Evolutionary conservation across 2,113 vertebrate genomes (phyloP).

Genomic region (Laticauda laticaudata): DNA sequence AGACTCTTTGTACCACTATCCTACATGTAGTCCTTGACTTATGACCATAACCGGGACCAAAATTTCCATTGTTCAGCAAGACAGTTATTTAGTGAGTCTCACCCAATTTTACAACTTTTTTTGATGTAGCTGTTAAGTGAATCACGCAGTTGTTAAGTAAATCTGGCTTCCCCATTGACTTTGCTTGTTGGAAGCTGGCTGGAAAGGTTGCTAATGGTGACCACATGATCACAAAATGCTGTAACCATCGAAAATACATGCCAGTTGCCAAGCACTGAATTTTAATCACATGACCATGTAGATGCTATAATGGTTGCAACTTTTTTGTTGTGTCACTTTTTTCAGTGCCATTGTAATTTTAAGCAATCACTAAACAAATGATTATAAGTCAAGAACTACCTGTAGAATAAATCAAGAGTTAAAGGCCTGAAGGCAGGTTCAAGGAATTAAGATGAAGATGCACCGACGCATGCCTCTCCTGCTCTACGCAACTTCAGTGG

Average conservation of each 20-base stretch:
- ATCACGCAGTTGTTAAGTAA: not conserved
- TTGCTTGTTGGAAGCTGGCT: not conserved
- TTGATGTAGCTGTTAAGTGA: not conserved
- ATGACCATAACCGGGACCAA: not conserved
- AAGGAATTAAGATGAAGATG: not conserved
- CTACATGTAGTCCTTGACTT: not conserved
- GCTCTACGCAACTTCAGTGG: too few relatives aligned
- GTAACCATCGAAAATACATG: not conserved
- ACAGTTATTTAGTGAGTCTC: not conserved
- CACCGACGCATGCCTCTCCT: too few relatives aligned
- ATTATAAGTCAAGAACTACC: not conserved
- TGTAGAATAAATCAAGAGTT: not conserved
- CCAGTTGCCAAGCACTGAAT: not conserved
- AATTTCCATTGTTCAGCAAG: not conserved
- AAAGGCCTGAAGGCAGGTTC: not conserved
- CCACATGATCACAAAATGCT: not conserved
- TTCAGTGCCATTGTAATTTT: not conserved
- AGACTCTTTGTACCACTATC: not conserved
- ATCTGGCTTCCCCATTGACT: not conserved
- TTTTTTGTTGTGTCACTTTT: not conserved
- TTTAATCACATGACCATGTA: not conserved
- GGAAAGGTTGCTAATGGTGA: not conserved
- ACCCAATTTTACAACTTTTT: not conserved
- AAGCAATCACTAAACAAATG: not conserved
- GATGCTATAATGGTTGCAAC: not conserved